Evolutionary conservation across 1,140 invertebrate genomes (phyloP), one percentile per base, ranked within the genome.

Genomic region (Physella acuta): DNA sequence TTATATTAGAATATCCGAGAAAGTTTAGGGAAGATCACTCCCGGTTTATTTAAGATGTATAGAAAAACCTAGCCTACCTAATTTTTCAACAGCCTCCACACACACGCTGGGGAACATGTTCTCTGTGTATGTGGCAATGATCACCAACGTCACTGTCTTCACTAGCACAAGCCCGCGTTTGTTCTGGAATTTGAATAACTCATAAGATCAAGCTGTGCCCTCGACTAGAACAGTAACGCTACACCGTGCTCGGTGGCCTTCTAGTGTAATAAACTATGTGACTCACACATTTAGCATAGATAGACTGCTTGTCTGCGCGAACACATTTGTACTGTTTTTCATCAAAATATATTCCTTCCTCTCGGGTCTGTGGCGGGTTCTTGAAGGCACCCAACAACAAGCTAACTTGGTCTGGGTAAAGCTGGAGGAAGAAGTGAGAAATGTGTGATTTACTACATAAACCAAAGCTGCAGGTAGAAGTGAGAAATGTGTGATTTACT

Each of bases 241-340:
- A n/a, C n/a, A n/a, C n/a, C n/a, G n/a, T n/a, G n/a, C n/a, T n/a
- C n/a, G n/a, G n/a, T n/a, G n/a, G n/a, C n/a, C n/a, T n/a, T n/a
- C n/a, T n/a, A n/a, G n/a, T n/a, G n/a, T n/a, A n/a, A n/a, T n/a
- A n/a, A n/a, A n/a, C n/a, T n/a, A n/a, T n/a, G n/a, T n/a, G 4
- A 79, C 81, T 78, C 79, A 85, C 84, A 77, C 78, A 78, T 81
- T 84, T 84, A 2, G 80, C 81, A 78, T 85, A 85, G 55, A 85
- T 83, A 28, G 84, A 85, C 53, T 79, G 78, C 72, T 81, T 82
- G 65, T 85, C 84, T 31, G 84, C 81, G 33, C 84, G 68, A 3
- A 84, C 77, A 78, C 84, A 85, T 71, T 77, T 79, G 68, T 81
- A 85, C 64, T 82, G 78, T 56, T 75, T 75, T 49, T 83, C 82